Base-by-base conservation (phyloP, 2,797 vertebrate genomes). In the Myotis findleyi region DNA sequence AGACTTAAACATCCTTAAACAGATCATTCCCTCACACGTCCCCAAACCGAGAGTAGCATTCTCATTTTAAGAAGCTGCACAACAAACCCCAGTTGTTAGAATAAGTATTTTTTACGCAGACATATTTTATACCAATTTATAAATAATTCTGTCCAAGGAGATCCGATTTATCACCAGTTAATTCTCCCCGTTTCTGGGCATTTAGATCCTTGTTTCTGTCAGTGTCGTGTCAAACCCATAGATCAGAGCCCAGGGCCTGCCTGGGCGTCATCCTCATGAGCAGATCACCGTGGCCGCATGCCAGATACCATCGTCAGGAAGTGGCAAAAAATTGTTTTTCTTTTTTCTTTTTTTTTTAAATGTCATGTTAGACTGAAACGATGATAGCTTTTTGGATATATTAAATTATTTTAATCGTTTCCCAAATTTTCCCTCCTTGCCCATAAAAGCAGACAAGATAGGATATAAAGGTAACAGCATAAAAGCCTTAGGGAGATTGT, bases 361-460 rank as follows among this genome's bases (percentile, higher is more conserved):
- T 98, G 98, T 97, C 98, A 98, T 98, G 97, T 98, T 98, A 98
- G 98, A 98, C 97, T 98, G 98, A 98, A 98, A 98, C 98, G 98
- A 98, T 96, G 98, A 98, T 96, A 98, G 95, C 98, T 98, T 98
- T 98, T 98, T 98, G 98, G 98, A 98, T 98, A 98, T 98, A 98
- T 98, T 98, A 98, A 98, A 99, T 98, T 98, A 98, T 99, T 98
- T 99, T 99, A 99, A 99, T 99, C 98, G 99, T 99, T 99, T 99
- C 99, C 99, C 99, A 99, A 99, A 99, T 99, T 99, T 99, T 99
- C 99, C 98, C 99, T 99, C 99, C 98, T 99, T 99, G 99, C 99
- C 99, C 99, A 99, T 99, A 99, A 99, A 99, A 99, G 99, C 99
- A 99, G 99, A 99, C 99, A 99, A 99, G 99, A 99, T 99, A 99